Conservation (phyloP, 2,797 vertebrate genomes). For the Parauchenoglanis punctatus region DNA sequence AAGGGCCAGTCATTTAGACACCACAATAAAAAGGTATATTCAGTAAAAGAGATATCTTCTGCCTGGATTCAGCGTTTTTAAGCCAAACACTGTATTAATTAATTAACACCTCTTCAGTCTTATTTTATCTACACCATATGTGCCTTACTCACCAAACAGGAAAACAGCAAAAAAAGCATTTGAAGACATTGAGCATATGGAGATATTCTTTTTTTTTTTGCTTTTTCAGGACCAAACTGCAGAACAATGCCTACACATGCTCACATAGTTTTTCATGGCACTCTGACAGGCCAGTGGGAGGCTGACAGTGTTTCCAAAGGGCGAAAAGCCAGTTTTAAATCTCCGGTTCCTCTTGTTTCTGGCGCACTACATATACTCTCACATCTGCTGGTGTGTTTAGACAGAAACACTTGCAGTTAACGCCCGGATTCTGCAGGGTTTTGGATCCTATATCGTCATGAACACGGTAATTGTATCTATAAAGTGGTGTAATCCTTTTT, state of each 20-base stretch:
- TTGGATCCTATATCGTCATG: not conserved
- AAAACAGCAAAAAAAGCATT: not conserved
- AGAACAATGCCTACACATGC: conserved; percentile 30
- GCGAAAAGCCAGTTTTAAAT: conserved; percentile 43
- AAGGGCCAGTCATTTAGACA: too few species aligned
- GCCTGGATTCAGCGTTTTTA: not conserved
- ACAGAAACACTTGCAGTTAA: not conserved
- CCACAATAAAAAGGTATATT: not conserved
- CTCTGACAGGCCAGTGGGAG: conserved; percentile 34
- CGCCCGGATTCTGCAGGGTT: not conserved
- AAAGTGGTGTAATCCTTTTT: not conserved
- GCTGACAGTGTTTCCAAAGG: conserved; percentile 22
- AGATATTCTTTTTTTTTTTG: conserved; percentile 24
- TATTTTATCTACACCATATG: conserved; percentile 16
- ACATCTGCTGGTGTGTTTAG: not conserved
- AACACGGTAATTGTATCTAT: not conserved
- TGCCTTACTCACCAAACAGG: not conserved
- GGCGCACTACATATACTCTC: conserved; percentile 1
- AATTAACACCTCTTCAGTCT: not conserved
- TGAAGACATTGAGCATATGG: conserved; percentile 4
- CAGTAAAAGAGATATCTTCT: not conserved
- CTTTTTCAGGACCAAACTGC: conserved; percentile 26
- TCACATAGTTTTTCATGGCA: conserved; percentile 31
- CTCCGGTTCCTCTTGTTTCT: conserved; percentile 31
- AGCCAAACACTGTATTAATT: not conserved